Base-by-base conservation (phyloP, 1,140 invertebrate genomes). In the Solenopsis invicta region DNA sequence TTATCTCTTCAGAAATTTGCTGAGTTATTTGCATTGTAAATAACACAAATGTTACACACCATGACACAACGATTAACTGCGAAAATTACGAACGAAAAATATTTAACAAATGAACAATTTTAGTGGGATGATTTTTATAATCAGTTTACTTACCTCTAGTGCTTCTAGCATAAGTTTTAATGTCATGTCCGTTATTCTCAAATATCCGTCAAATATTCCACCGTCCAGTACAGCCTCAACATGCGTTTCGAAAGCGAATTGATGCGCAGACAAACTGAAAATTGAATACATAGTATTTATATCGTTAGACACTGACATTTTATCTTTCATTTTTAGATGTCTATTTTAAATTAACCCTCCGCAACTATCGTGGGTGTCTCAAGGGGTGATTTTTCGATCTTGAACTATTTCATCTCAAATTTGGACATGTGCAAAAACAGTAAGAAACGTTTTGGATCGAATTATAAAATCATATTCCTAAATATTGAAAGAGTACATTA, bases 101-200 rank as follows among this genome's bases (percentile, higher is more conserved):
- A 50, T 9, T 48, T 1, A 29, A 29, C 0, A 29, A 29, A 29
- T 29, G 29, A 29, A 29, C 0, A 29, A 29, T 29, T 21, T 50
- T n/a, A 12, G 52, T 9, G 18, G n/a, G n/a, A 66, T 29, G 5
- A 69, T 16, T 50, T 50, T 45, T 41, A 12, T 8, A 37, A 71
- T 50, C 13, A 3, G 9, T 16, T 50, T 50, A 88, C 91, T 92
- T 82, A 92, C 91, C 8, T 87, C 13, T 10, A 92, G 18, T 10
- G 1, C 0, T 5, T 54, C 29, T 0, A 92, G 4, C 13, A 24
- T 64, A 21, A 85, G 41, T 0, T 37, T 4, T 24, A 87, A 52
- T 2, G 21, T 16, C 4, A 92, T 5, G 2, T 50, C 34, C 29
- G 29, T 29, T 9, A 88, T 50, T 13, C 50, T 24, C 2, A 90